Conservation (phyloP, 2,797 vertebrate genomes). For the Argentina silus region DNA sequence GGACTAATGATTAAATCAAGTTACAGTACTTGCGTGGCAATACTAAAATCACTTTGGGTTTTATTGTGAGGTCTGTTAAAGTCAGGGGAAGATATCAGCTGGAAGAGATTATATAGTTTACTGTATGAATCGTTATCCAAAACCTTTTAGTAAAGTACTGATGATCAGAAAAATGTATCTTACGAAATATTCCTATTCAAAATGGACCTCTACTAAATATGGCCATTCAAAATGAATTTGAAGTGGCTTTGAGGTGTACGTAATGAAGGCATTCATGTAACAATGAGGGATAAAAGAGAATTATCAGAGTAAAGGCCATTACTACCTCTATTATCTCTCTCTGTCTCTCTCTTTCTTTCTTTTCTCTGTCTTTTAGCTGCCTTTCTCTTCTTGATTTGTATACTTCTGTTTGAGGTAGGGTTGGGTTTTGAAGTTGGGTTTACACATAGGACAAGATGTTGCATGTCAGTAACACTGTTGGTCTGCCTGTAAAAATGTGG, state of each 20-base stretch:
- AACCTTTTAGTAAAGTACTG: no score
- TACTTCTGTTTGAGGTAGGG: conserved; percentile 4
- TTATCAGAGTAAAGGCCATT: background rate
- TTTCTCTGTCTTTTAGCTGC: background rate
- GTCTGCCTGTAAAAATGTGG: no score
- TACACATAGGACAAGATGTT: background rate
- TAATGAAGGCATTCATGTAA: background rate
- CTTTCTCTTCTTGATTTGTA: background rate
- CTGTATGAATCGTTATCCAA: background rate
- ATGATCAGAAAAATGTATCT: background rate
- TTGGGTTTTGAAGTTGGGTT: conserved; percentile 1
- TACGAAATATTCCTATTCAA: background rate
- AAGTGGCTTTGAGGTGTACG: background rate
- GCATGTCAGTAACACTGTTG: background rate
- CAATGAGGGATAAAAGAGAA: background rate
- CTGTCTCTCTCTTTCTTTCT: background rate
- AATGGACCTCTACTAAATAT: background rate
- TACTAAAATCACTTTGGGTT: no score
- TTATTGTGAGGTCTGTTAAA: background rate
- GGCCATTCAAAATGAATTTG: conserved; percentile 12
- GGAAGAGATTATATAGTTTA: background rate
- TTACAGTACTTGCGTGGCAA: no score
- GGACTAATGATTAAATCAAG: background rate
- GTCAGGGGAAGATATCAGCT: no score
- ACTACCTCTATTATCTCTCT: background rate